Conservation (phyloP, 2,888 invertebrate genomes). For the Dicranocentrus wangi region DNA sequence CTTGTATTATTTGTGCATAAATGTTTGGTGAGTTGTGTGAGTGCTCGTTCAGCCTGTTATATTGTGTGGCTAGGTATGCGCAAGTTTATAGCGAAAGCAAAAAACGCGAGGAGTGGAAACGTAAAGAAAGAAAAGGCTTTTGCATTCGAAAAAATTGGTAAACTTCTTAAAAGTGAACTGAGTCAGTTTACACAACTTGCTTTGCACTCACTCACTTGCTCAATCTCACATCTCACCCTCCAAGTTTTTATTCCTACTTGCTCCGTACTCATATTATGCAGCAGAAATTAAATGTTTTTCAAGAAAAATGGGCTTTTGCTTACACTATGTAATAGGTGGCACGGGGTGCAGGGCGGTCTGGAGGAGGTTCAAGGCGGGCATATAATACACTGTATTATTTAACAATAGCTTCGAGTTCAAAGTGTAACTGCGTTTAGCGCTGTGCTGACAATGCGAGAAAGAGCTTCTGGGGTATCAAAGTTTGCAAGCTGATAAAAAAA, state of each 20-base stretch:
- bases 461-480: background rate
- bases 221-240: too few species aligned
- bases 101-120: too few species aligned
- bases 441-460: background rate
- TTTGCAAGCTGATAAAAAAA: background rate
- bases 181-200: too few species aligned
- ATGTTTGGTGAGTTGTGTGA: conserved; percentile 18
- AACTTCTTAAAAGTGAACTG: too few species aligned
- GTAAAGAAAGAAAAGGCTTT: too few species aligned
- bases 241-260: too few species aligned
- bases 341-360: conserved; percentile 68
- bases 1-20: conserved; percentile 12
- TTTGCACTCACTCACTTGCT: too few species aligned
- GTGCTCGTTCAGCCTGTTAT: background rate
- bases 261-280: too few species aligned
- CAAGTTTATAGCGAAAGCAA: too few species aligned
- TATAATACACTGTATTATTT: conserved; percentile 12
- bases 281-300: conserved; percentile 3
- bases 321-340: conserved; percentile 63
- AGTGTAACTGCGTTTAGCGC: background rate
- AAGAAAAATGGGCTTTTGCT: conserved; percentile 26
- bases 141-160: too few species aligned
- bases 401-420: conserved; percentile 20
- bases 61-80: background rate
- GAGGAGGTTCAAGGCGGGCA: conserved; percentile 67